Evolutionary conservation across 2,113 vertebrate genomes (phyloP), one percentile per base, ranked within the genome.

Genomic region (Morone saxatilis): DNA sequence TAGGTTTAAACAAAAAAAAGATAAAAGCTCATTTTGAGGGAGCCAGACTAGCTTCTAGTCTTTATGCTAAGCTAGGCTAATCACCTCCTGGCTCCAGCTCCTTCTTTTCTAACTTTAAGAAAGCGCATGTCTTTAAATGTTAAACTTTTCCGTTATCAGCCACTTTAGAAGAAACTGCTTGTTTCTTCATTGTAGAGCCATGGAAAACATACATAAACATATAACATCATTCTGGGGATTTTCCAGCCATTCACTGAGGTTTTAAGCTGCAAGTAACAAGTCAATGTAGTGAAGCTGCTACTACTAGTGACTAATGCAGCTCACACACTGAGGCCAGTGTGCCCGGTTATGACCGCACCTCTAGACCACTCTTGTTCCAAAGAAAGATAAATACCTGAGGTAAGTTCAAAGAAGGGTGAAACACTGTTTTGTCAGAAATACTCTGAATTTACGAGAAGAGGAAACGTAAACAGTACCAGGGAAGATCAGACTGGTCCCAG

Each of bases 381-480:
- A 38, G 38, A 60, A 71, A 78, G 82, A 47, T 57, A 71, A 78
- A 67, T 14, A 74, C 13, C 59, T 61, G 66, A 59, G 10, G 51
- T 14, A 60, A 47, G 20, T 43, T 70, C 43, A 69, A 76, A 68
- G 57, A n/a, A 16, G 5, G 4, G 31, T 11, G 36, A 13, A 56
- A 2, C 20, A n/a, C 31, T 31, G 43, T 45, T 45, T 45, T 9
- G 43, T 45, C 43, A 45, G 41, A 65, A 50, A 22, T 53, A 53
- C 59, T 47, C 16, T 11, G 56, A 45, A 25, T 84, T 79, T 65
- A 81, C 22, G n/a, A 84, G 73, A 65, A 22, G 63, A 67, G 70
- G 71, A 71, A 79, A 70, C 63, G 81, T 75, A 86, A 78, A 84
- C 60, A 73, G 48, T 10, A 12, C 7, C 62, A 73, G 25, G 41